Evolutionary conservation across 2,113 vertebrate genomes (phyloP).

Genomic region (Lynx canadensis): DNA sequence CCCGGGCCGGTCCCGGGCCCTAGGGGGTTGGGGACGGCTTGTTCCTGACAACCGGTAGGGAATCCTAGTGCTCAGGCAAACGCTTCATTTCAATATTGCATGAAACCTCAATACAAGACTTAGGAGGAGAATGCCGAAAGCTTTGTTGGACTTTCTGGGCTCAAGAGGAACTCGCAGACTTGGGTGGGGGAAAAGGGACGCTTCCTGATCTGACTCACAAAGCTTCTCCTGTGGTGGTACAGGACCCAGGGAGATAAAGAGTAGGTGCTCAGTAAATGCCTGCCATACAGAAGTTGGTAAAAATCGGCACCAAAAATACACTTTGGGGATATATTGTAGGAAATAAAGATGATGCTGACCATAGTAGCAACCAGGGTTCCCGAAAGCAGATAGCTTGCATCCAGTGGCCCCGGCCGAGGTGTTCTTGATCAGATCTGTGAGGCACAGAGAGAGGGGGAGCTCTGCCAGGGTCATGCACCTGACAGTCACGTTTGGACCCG

Average conservation of each 20-base stretch:
- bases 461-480: background rate
- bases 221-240: background rate
- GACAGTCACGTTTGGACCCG: background rate
- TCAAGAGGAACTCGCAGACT: background rate
- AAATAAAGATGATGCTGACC: background rate
- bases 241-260: background rate
- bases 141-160: background rate
- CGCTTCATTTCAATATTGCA: background rate
- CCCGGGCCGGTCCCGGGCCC: rapidly evolving
- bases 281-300: background rate
- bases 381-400: too few species aligned
- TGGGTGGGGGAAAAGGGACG: rapidly evolving
- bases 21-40: rapidly evolving
- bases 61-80: rapidly evolving
- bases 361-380: background rate
- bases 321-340: rapidly evolving
- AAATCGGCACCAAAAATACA: background rate
- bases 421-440: rapidly evolving
- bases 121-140: background rate
- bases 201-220: background rate
- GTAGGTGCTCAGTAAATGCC: background rate
- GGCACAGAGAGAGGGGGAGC: background rate
- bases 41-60: rapidly evolving
- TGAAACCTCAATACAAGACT: background rate
- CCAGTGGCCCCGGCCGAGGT: background rate